Evolutionary conservation across 1,140 invertebrate species (phyloP).

Genomic region (Cephus cinctus): DNA sequence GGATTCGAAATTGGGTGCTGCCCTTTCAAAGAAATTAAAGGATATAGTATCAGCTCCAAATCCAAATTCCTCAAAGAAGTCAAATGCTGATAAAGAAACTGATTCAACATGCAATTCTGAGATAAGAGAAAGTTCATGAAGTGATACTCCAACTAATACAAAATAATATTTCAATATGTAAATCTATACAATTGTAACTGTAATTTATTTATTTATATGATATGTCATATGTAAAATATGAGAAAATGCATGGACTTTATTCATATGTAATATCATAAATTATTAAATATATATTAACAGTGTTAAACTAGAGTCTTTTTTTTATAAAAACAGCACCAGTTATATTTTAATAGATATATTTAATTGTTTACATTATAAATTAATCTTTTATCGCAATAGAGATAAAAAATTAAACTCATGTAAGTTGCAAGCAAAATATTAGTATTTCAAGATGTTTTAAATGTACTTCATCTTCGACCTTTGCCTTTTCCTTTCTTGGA

Average conservation of each 20-base stretch:
- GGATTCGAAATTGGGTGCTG: background rate
- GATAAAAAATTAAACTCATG: too few relatives aligned
- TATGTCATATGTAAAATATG: background rate
- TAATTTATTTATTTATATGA: background rate
- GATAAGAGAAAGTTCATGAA: background rate
- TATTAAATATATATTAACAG: too few relatives aligned
- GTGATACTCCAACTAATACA: background rate
- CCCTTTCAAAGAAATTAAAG: background rate
- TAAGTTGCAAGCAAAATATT: background rate
- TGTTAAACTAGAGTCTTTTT: too few relatives aligned
- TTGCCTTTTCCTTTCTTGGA: slow-evolving; percentile 52
- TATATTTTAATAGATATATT: too few relatives aligned
- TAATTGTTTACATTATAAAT: too few relatives aligned
- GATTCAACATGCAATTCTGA: background rate
- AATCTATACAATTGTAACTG: background rate
- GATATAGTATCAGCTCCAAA: background rate
- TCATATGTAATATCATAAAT: too few relatives aligned
- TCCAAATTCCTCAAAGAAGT: background rate
- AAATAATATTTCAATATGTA: background rate
- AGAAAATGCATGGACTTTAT: background rate
- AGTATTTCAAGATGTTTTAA: background rate
- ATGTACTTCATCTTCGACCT: slow-evolving; percentile 43
- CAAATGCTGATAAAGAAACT: background rate
- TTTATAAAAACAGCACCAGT: too few relatives aligned
- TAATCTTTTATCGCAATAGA: too few relatives aligned